Conservation (phyloP, 35 echinoderm and acorn worm genomes). For the Lytechinus variegatus region DNA sequence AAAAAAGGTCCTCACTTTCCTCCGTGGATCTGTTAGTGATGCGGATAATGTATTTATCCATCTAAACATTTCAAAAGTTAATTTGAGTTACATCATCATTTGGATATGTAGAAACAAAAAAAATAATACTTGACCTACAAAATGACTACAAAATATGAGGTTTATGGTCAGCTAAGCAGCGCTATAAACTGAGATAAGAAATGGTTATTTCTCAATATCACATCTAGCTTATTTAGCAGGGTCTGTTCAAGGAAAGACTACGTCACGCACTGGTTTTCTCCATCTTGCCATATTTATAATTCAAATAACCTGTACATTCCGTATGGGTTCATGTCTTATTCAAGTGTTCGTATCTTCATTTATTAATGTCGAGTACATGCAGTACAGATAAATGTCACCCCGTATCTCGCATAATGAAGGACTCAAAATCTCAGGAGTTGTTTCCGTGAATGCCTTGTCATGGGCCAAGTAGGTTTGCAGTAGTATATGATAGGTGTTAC, state of each 20-base stretch:
- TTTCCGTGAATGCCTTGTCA: background rate
- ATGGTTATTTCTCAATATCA: too few relatives aligned
- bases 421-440: background rate
- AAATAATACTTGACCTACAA: too few relatives aligned
- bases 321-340: background rate
- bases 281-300: background rate
- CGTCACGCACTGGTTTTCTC: background rate
- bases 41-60: too few relatives aligned
- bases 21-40: too few relatives aligned
- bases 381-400: background rate
- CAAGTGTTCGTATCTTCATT: background rate
- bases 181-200: too few relatives aligned
- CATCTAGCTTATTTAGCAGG: background rate
- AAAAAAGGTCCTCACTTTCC: too few relatives aligned
- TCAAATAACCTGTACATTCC: background rate
- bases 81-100: too few relatives aligned
- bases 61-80: too few relatives aligned
- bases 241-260: background rate
- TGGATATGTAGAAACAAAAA: too few relatives aligned
- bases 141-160: too few relatives aligned
- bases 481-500: too few relatives aligned
- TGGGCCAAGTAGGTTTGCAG: background rate
- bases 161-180: too few relatives aligned
- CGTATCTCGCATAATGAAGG: background rate
- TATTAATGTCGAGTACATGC: background rate